These are phyloP conservation scores for Sebastes cheni DNA, from an alignment of 2,797 vertebrate species.

Conservation along the genomic window DNA sequence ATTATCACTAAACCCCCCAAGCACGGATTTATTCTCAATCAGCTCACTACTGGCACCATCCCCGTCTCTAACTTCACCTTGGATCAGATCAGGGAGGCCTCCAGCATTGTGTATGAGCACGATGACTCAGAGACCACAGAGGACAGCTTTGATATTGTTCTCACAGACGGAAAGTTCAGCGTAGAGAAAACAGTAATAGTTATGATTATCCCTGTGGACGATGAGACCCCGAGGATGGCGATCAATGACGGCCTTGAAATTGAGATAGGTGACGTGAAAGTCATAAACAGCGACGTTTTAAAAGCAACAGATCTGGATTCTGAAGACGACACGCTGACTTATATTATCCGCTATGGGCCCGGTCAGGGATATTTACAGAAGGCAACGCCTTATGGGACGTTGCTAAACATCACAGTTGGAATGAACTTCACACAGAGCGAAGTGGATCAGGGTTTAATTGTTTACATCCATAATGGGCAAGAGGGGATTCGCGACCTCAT, in stretches of 20 bases:
- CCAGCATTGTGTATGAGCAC: constrained; percentile 94
- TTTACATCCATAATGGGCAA: constrained; percentile 89
- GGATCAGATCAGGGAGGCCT: constrained; percentile 92
- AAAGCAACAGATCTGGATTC: constrained; percentile 96
- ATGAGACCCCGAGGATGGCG: constrained; percentile 95
- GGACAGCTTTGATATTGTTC: constrained; percentile 89
- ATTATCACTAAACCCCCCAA: constrained; percentile 86
- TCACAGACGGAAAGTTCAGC: constrained; percentile 90
- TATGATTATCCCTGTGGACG: constrained; percentile 93
- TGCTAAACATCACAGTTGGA: constrained; percentile 90
- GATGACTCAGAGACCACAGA: constrained; percentile 93
- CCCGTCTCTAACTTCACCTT: constrained; percentile 90
- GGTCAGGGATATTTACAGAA: constrained; percentile 89
- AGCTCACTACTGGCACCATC: constrained; percentile 88
- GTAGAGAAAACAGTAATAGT: constrained; percentile 86
- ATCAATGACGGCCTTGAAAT: constrained; percentile 96
- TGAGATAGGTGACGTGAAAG: constrained; percentile 89
- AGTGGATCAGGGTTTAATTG: constrained; percentile 89
- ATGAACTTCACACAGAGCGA: constrained; percentile 97
- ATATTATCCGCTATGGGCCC: constrained; percentile 89
- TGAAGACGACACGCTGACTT: constrained; percentile 89
- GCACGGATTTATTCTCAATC: constrained; percentile 92
- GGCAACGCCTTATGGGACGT: constrained; percentile 71
- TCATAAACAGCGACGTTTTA: constrained; percentile 86
- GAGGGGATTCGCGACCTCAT: constrained; percentile 94